Evolutionary conservation across 2,797 vertebrate genomes (phyloP).

Genomic region (Rhinoraja longicauda): DNA sequence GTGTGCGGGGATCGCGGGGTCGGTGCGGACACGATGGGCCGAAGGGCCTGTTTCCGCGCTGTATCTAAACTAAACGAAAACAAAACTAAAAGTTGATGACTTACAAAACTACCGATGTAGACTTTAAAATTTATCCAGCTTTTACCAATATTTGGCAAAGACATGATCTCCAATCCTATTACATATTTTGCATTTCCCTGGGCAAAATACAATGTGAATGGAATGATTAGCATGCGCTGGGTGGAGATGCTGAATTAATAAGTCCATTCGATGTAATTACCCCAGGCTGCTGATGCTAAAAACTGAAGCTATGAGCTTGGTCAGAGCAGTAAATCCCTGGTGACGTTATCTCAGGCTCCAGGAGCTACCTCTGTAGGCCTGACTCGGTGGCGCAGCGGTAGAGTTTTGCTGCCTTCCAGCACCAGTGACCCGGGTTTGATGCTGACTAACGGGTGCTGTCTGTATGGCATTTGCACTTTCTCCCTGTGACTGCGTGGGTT

Average conservation of each 20-base stretch:
- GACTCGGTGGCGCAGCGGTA: too few species aligned
- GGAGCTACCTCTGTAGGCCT: too few species aligned
- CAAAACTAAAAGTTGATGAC: background rate
- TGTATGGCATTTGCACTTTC: too few species aligned
- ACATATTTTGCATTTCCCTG: background rate
- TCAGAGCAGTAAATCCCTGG: background rate
- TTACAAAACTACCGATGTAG: background rate
- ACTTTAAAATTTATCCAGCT: background rate
- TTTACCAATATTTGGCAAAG: background rate
- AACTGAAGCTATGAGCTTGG: background rate
- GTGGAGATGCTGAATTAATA: background rate
- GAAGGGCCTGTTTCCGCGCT: too few species aligned
- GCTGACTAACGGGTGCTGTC: too few species aligned
- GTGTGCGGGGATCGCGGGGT: too few species aligned
- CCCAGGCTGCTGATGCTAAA: background rate
- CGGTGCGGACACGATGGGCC: too few species aligned
- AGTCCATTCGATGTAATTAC: background rate
- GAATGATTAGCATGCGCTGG: background rate
- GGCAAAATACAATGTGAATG: background rate
- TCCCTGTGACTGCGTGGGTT: too few species aligned
- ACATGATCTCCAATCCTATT: background rate
- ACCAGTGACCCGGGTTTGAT: too few species aligned
- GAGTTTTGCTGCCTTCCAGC: too few species aligned
- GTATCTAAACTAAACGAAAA: too few species aligned
- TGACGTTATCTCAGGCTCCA: background rate